Evolutionary conservation across 2,888 invertebrate species (phyloP).

Genomic region (Rapana venosa): DNA sequence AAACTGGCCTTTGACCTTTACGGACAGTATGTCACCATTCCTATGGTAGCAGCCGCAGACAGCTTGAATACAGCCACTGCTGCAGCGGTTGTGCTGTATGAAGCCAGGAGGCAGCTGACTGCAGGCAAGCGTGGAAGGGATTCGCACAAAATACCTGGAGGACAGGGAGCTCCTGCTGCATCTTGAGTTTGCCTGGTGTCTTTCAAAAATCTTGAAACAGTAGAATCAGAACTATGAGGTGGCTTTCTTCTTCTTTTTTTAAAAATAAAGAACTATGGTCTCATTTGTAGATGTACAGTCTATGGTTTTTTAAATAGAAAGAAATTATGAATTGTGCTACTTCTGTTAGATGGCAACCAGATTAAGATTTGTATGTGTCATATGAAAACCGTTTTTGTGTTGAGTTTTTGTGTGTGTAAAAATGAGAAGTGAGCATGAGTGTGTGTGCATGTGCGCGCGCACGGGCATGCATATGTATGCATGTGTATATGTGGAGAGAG

Average conservation of each 20-base stretch:
- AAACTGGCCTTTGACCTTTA: slow-evolving; percentile 82
- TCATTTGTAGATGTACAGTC: too few species aligned
- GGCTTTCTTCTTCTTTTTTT: too few species aligned
- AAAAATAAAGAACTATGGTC: too few species aligned
- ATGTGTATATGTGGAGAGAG: too few species aligned
- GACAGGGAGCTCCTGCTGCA: not conserved
- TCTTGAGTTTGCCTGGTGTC: not conserved
- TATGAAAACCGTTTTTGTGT: too few species aligned
- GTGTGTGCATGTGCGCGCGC: not conserved
- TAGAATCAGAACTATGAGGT: too few species aligned
- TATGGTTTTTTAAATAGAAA: too few species aligned
- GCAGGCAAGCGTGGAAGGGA: not conserved
- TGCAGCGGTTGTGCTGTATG: slow-evolving; percentile 89
- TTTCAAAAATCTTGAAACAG: too few species aligned
- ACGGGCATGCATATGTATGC: not conserved
- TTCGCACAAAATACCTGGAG: not conserved
- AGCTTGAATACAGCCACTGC: slow-evolving; percentile 93
- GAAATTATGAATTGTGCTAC: too few species aligned
- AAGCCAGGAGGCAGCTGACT: slow-evolving; percentile 81
- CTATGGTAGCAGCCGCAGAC: slow-evolving; percentile 87
- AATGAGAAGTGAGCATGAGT: not conserved
- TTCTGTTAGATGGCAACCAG: too few species aligned
- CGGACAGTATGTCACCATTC: slow-evolving; percentile 87
- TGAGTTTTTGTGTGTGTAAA: too few species aligned
- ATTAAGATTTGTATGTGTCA: too few species aligned